These are phyloP conservation scores for Sylvicola cinctus DNA, from an alignment of 2,888 invertebrate genomes.

Conservation along the genomic window DNA sequence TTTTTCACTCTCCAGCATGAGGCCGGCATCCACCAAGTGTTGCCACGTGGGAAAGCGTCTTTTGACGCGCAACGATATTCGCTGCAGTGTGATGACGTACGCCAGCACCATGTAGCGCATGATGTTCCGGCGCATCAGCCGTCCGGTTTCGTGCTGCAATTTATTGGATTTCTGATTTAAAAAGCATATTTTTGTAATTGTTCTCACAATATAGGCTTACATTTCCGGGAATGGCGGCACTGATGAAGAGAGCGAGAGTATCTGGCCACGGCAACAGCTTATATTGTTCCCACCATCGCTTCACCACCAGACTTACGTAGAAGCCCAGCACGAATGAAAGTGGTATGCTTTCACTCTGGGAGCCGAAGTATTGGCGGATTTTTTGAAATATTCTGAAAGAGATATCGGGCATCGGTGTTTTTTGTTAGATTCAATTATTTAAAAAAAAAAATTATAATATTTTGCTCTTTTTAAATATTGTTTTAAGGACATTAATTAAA, in stretches of 20 bases:
- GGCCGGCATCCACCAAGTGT: constrained; percentile 70
- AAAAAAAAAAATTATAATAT: constrained; percentile 5
- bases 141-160: constrained; percentile 65
- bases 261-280: constrained; percentile 85
- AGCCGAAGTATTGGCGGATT: constrained; percentile 67
- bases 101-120: constrained; percentile 75
- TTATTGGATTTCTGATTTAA: constrained; percentile 2
- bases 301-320: constrained; percentile 80
- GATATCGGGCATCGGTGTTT: too few relatives aligned
- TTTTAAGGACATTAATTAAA: background rate
- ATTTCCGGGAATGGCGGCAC: constrained; percentile 77
- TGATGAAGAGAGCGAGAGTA: constrained; percentile 75
- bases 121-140: constrained; percentile 75
- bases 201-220: constrained; percentile 36
- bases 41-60: constrained; percentile 76
- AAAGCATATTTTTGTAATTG: background rate
- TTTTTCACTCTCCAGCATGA: constrained; percentile 80
- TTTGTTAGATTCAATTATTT: too few relatives aligned
- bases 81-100: constrained; percentile 71
- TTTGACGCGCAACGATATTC: constrained; percentile 72
- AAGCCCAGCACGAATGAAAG: constrained; percentile 92
- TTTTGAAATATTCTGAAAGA: constrained; percentile 66
- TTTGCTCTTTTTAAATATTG: too few relatives aligned
- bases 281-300: constrained; percentile 93
- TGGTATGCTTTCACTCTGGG: constrained; percentile 76